Base-by-base conservation (phyloP, 2,888 invertebrate species). In the Enchytraeus crypticus region DNA sequence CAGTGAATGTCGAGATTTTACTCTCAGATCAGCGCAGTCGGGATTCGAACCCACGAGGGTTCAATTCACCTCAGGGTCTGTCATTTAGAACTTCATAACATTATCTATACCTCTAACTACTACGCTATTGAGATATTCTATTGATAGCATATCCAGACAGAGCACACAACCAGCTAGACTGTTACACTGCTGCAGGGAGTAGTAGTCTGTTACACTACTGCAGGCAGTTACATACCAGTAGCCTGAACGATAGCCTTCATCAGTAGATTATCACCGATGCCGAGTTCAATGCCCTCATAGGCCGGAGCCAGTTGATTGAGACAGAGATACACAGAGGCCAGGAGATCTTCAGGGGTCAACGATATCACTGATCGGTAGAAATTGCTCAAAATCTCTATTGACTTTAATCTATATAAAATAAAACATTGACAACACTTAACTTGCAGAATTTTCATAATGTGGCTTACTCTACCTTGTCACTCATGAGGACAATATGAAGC, bases 251-350 rank as follows among this genome's bases (percentile, higher is more conserved):
- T 87, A 0, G 93, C 92, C 82, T 93, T 95, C 87, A 95, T 90
- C 55, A 98, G 82, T 67, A 89, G 88, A 0, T 88, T 89, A 74
- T 98, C 97, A 0, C 97, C 97, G 38, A 79, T 72, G n/a, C 97
- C 97, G 72, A 91, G 80, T 77, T 92, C 92, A 30, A 90, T 75
- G 81, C 92, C 96, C 79, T 93, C 90, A 77, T 95, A 96, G 0
- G 95, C 91, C 0, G 98, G 97, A 0, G 92, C 96, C 51, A 98
- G 81, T 79, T 90, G 88, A 80, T 98, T 98, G n/a, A 97, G 83
- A 73, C 93, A 93, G 68, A 98, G 81, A 79, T 98, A 97, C 23
- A 98, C 85, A 70, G 91, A 90, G 0, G 89, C 86, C 59, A 93
- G 76, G 63, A 98, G 82, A 79, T 98, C 96, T n/a, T 87, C 84